These are phyloP conservation scores for Intellagama lesueurii DNA, from an alignment of 2,797 vertebrate species.

Conservation along the genomic window DNA sequence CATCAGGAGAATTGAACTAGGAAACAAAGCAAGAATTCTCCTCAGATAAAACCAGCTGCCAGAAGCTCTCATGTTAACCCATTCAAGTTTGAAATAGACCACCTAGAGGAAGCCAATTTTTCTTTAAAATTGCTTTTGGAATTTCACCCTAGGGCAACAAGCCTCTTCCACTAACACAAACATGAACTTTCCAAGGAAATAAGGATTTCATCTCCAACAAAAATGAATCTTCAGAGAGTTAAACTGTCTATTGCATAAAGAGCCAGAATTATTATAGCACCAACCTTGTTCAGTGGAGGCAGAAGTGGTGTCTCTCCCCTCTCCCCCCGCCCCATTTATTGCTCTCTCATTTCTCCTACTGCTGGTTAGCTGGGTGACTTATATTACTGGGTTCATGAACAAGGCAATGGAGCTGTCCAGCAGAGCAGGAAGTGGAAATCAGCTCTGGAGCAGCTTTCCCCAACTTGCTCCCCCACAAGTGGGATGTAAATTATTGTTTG, in stretches of 20 bases:
- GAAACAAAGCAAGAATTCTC: conserved; percentile 26
- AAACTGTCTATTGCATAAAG: neutral
- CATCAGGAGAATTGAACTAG: conserved; percentile 42
- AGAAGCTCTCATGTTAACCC: conserved; percentile 13
- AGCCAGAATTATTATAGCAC: neutral
- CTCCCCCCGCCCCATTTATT: neutral
- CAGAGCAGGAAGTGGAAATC: neutral
- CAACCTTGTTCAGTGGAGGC: neutral
- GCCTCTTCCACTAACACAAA: neutral
- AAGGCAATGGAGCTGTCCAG: neutral
- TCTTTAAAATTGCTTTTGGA: neutral
- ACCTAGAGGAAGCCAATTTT: neutral
- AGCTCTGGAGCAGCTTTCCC: neutral
- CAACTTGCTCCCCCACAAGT: neutral
- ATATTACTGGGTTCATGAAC: neutral
- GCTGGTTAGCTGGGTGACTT: neutral
- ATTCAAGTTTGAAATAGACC: conserved; percentile 13
- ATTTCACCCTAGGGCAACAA: neutral
- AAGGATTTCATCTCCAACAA: neutral
- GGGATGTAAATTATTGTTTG: too few species aligned
- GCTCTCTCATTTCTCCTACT: neutral
- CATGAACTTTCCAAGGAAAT: neutral
- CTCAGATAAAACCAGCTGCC: conserved; percentile 8
- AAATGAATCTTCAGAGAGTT: neutral
- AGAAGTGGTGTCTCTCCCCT: neutral